Evolutionary conservation across 2,797 vertebrate genomes (phyloP), one percentile per base, ranked within the genome.

Genomic region (Coranthus polyacanthus): DNA sequence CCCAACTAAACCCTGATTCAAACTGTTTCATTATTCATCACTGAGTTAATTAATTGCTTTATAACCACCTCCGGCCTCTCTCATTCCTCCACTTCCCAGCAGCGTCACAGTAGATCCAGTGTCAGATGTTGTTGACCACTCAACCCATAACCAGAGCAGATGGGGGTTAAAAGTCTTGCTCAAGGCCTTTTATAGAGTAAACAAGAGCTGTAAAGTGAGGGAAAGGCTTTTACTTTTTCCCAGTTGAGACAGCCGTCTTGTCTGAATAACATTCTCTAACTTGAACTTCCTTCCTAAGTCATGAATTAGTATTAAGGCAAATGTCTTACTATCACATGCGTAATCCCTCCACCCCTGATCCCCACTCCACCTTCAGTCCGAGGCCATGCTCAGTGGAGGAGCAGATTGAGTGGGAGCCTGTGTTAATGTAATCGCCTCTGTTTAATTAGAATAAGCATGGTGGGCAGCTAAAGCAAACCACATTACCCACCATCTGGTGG

Each of bases 401-500:
- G 76, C 89, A 86, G 90, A 89, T 86, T 91, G 89, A 87, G 82
- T 75, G 70, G 75, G 72, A 87, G 86, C 69, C 73, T 41, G 72
- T 65, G 82, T 74, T 89, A 89, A 90, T 89, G 84, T 86, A 90
- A 92, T 92, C 91, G 88, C 79, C 84, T 86, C 86, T 85, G 90
- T 91, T 91, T 92, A 93, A 93, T 93, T 92, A 90, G 84, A 91
- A 77, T 50, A 68, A 90, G 85, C 81, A 20, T 90, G 73, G 90
- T 88, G 90, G 91, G 89, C 88, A 90, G 86, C 81, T 81, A 86
- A 86, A 88, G 81, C 82, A 90, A 87, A 90, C 84, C 86, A 82
- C 92, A 93, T 90, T 90, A 91, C 63, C 83, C 84, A 72, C 92
- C 91, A 93, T 92, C 92, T 93, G 91, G 75, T 79, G 77, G 60